A percentile compares a stretch with the other conserved stretches of the same genome.
Evolutionary conservation across 1,140 invertebrate genomes (phyloP).

Genomic region (Pachypeltis micranthus): DNA sequence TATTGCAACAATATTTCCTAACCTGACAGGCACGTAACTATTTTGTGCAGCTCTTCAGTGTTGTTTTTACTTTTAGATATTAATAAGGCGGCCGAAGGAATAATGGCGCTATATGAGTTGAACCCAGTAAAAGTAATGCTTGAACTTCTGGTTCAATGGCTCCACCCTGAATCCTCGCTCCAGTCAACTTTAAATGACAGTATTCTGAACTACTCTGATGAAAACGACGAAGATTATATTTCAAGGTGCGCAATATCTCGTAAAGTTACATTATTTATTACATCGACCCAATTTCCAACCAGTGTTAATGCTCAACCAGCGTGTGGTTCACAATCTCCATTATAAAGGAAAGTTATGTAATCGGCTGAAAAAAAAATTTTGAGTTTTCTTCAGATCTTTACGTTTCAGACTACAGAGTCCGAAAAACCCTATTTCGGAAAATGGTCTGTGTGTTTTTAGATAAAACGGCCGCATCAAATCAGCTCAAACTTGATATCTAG

Average conservation of each 20-base stretch:
- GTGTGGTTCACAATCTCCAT: too few species aligned
- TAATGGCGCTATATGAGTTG: slow-evolving; percentile 31
- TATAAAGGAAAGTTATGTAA: too few species aligned
- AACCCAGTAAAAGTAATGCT: slow-evolving; percentile 31
- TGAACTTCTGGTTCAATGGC: slow-evolving; percentile 34
- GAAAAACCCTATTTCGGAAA: too few species aligned
- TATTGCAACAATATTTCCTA: too few species aligned
- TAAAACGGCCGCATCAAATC: too few species aligned
- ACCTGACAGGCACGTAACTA: not conserved
- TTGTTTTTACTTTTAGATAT: slow-evolving; percentile 27
- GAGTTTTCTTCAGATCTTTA: too few species aligned
- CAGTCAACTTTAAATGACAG: slow-evolving; percentile 19
- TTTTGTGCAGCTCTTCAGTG: slow-evolving; percentile 26
- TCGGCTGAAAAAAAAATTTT: too few species aligned
- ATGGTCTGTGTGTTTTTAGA: too few species aligned
- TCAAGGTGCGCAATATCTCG: slow-evolving; percentile 30
- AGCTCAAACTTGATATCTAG: too few species aligned
- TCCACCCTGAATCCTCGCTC: slow-evolving; percentile 27
- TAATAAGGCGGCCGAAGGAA: slow-evolving; percentile 32
- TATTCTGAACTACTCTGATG: slow-evolving; percentile 8
- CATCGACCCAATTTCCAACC: too few species aligned
- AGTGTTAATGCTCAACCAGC: too few species aligned
- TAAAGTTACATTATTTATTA: not conserved
- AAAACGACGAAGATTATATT: slow-evolving; percentile 31
- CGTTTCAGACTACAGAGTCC: too few species aligned